phyloP scores from a whole-genome alignment of 2,888 invertebrate genomes.

The Cynaeus angustus region DNA sequence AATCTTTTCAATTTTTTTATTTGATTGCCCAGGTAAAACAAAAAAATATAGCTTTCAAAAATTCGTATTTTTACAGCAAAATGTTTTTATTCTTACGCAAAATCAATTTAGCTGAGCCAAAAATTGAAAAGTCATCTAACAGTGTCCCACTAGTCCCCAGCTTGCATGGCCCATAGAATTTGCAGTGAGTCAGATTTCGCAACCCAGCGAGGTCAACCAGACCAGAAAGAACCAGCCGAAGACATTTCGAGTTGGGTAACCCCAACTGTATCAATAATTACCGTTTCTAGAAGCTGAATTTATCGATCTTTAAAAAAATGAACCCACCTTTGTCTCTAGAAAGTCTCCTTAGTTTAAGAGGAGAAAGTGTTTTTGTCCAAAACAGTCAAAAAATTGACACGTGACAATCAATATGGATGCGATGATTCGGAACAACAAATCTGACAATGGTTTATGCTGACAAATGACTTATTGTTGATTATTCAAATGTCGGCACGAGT shows the following conservation, averaged over 20 bases:
- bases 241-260: constrained; percentile 28
- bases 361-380: constrained; percentile 27
- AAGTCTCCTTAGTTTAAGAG: constrained; percentile 4
- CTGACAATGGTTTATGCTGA: not conserved
- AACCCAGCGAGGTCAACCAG: constrained; percentile 26
- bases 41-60: too few species aligned
- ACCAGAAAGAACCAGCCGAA: constrained; percentile 28
- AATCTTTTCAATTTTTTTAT: too few species aligned
- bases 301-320: not conserved
- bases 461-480: constrained; percentile 13
- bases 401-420: constrained; percentile 13
- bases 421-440: not conserved
- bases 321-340: constrained; percentile 1
- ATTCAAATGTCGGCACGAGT: constrained; percentile 26
- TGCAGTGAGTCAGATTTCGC: constrained; percentile 32
- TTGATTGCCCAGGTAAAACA: too few species aligned
- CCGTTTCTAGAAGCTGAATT: not conserved
- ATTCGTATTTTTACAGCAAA: too few species aligned
- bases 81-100: too few species aligned
- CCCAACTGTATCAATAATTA: constrained; percentile 19
- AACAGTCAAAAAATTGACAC: constrained; percentile 21
- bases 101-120: too few species aligned
- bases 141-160: constrained; percentile 1
- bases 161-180: constrained; percentile 17
- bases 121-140: not conserved